Evolutionary conservation across 2,888 invertebrate species (phyloP).

Genomic region (Mechanitis mazaeus): DNA sequence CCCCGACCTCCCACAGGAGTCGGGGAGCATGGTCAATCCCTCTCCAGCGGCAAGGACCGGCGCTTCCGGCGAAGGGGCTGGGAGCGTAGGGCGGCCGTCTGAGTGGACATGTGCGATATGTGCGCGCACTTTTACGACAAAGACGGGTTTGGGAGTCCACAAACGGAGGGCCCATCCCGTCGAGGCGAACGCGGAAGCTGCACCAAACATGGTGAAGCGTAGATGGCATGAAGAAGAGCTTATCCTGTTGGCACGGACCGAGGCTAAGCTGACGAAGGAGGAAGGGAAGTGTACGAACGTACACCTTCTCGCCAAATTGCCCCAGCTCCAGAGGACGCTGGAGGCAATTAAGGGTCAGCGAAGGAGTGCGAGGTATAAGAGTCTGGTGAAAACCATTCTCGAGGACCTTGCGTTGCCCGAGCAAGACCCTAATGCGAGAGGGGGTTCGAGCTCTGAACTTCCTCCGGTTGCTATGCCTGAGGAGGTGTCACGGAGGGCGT

Average conservation of each 20-base stretch:
- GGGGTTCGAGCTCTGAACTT: constrained; percentile 19
- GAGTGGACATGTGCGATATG: constrained; percentile 22
- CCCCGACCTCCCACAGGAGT: constrained; percentile 28
- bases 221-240: constrained; percentile 29
- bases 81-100: constrained; percentile 9
- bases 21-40: constrained; percentile 20
- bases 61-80: constrained; percentile 9
- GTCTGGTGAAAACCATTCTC: constrained; percentile 16
- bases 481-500: not conserved
- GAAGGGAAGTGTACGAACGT: constrained; percentile 15
- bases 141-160: constrained; percentile 26
- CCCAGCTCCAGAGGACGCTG: constrained; percentile 20
- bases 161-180: constrained; percentile 23
- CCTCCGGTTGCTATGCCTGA: not conserved
- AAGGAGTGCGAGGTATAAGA: constrained; percentile 16
- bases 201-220: constrained; percentile 25
- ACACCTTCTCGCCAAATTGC: constrained; percentile 18
- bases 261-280: constrained; percentile 22
- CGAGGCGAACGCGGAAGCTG: constrained; percentile 24
- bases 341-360: constrained; percentile 27
- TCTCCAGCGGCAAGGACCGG: constrained; percentile 7
- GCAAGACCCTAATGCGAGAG: constrained; percentile 14
- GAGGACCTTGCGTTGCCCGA: constrained; percentile 6
- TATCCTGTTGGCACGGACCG: constrained; percentile 21
- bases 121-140: constrained; percentile 17